These are phyloP conservation scores for Chrysaora quinquecirrha DNA, from an alignment of 30 jellyfish, hydroid and myxozoan species.

Conservation along the genomic window DNA sequence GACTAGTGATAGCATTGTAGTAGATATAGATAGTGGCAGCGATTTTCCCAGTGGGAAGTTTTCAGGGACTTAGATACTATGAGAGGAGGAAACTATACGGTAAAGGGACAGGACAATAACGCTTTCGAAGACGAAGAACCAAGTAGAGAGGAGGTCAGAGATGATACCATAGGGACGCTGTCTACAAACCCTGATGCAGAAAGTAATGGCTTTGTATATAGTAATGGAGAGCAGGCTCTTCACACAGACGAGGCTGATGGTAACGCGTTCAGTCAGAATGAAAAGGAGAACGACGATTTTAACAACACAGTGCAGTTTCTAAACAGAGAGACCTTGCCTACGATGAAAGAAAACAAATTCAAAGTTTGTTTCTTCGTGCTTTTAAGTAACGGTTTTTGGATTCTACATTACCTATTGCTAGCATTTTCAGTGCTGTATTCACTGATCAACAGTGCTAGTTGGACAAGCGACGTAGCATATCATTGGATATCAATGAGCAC, in stretches of 20 bases:
- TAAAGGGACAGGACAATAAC: too few relatives aligned
- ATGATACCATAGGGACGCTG: too few relatives aligned
- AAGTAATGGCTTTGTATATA: too few relatives aligned
- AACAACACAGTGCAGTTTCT: constrained; percentile 27
- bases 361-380: not conserved
- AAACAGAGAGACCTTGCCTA: constrained; percentile 52
- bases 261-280: not conserved
- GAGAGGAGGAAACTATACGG: too few relatives aligned
- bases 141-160: too few relatives aligned
- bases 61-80: too few relatives aligned
- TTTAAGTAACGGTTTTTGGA: constrained; percentile 40
- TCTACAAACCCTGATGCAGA: too few relatives aligned
- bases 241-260: not conserved
- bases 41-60: too few relatives aligned
- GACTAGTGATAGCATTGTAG: too few relatives aligned
- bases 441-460: constrained; percentile 36
- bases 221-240: too few relatives aligned
- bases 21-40: too few relatives aligned
- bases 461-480: constrained; percentile 39
- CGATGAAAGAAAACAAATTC: constrained; percentile 9
- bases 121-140: too few relatives aligned
- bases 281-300: not conserved
- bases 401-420: constrained; percentile 20
- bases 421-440: constrained; percentile 24
- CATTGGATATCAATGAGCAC: constrained; percentile 53